Evolutionary conservation across 2,797 vertebrate genomes (phyloP).

Genomic region (Sebastes diploproa): DNA sequence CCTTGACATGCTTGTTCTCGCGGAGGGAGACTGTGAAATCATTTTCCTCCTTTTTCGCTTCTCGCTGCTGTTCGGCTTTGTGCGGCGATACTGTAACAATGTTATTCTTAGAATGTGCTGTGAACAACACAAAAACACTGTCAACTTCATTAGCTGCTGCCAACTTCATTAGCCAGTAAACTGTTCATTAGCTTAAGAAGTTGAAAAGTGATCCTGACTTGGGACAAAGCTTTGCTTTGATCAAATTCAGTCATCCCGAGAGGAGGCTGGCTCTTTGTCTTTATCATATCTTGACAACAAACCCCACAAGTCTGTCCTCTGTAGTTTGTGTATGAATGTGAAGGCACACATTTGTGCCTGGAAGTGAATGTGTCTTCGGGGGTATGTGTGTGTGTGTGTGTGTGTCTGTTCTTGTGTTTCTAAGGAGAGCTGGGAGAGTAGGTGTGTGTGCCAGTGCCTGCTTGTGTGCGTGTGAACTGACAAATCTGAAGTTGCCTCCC

Average conservation of each 20-base stretch:
- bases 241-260: constrained; percentile 60
- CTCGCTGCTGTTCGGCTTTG: constrained; percentile 8
- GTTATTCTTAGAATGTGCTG: constrained; percentile 53
- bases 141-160: constrained; percentile 56
- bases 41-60: constrained; percentile 1
- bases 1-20: constrained; percentile 32
- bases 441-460: constrained; percentile 8
- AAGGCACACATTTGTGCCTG: constrained; percentile 46
- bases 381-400: constrained; percentile 23
- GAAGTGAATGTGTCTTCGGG: constrained; percentile 30
- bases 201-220: constrained; percentile 68
- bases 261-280: constrained; percentile 70
- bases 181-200: constrained; percentile 73
- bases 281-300: constrained; percentile 73
- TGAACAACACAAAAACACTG: constrained; percentile 63
- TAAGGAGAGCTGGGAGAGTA: constrained; percentile 41
- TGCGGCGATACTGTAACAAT: background rate
- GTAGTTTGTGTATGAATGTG: constrained; percentile 40
- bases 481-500: constrained; percentile 73
- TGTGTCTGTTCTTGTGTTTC: constrained; percentile 22
- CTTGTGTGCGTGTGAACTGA: constrained; percentile 56
- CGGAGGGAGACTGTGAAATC: constrained; percentile 39
- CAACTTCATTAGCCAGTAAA: constrained; percentile 68
- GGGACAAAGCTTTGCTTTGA: constrained; percentile 77
- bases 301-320: constrained; percentile 52